Evolutionary conservation across 2,888 invertebrate species (phyloP), one percentile per base, ranked within the genome.

Genomic region (Plagiodera versicolora): DNA sequence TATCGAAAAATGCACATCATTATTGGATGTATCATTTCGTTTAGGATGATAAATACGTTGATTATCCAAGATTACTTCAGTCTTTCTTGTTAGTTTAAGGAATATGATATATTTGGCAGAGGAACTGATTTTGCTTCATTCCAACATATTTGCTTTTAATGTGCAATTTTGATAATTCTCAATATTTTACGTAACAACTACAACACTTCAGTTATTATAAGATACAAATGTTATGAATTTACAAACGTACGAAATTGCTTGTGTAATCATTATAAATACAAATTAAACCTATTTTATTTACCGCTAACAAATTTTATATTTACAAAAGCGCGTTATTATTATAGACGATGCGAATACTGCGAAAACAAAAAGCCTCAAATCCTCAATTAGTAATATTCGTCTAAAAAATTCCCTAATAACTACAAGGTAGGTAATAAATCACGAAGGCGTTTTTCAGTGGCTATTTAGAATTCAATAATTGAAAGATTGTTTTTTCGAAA

Each of bases 191-290:
- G 35, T 48, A 17, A 51, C 32, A 52, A 52, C 39, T 18, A 39
- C 52, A 52, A 35, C 19, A 39, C 48, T 56, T 47, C 35, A 60
- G 20, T 60, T 52, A 61, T 52, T 46, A 39, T 39, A 39, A 39
- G 47, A 59, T 66, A 61, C 61, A 64, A 61, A 66, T 65, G 10
- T 32, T 67, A 65, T 64, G 66, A 70, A 67, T 65, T 70, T 71
- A 71, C 68, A 71, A 72, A 70, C 67, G 63, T 71, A 67, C 66
- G 72, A 73, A 73, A 72, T 68, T 70, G 70, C 69, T 70, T 68
- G 67, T n/a, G 3, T 39, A n/a, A 39, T 39, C 14, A 52, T 58
- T 59, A 68, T 67, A 65, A 67, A 67, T 66, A 66, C 65, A 60
- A n/a, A 67, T 61, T 68, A 65, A 63, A 51, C 24, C 58, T 65